Evolutionary conservation across 2,113 vertebrate species (phyloP).

Genomic region (Amblyornis subalaris): DNA sequence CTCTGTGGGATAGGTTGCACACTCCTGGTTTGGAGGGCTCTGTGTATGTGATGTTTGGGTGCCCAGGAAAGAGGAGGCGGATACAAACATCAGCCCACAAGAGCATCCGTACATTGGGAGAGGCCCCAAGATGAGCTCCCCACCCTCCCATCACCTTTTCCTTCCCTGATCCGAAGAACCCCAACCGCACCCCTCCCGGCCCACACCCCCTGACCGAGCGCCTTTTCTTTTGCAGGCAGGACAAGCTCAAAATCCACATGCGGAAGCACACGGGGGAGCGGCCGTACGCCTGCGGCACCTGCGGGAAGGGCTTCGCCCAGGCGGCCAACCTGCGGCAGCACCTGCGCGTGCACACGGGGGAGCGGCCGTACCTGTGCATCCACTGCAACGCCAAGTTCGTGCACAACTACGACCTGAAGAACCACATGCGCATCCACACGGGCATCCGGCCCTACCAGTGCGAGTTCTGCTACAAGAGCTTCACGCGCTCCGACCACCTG

Average conservation of each 20-base stretch:
- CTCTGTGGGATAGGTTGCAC: not conserved
- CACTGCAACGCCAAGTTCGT: slow-evolving; percentile 98
- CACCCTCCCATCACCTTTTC: not conserved
- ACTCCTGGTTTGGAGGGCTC: fast-evolving
- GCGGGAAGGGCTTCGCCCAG: slow-evolving; percentile 86
- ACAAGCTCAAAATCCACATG: slow-evolving; percentile 99
- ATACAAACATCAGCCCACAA: not conserved
- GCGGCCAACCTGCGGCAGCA: slow-evolving; percentile 85
- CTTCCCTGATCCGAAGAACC: not conserved
- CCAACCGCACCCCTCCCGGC: fast-evolving
- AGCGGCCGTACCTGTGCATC: slow-evolving; percentile 95
- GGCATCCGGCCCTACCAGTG: slow-evolving; percentile 97
- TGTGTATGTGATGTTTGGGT: fast-evolving
- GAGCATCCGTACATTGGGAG: fast-evolving
- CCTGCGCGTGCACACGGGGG: slow-evolving; percentile 70
- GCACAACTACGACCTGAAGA: slow-evolving; percentile 99
- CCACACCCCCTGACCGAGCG: fast-evolving
- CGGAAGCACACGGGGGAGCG: slow-evolving; percentile 94
- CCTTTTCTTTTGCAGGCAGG: slow-evolving; percentile 79
- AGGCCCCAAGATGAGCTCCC: not conserved
- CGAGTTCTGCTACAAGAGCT: slow-evolving; percentile 98
- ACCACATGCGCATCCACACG: slow-evolving; percentile 97
- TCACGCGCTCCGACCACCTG: slow-evolving; percentile 96
- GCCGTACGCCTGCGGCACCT: slow-evolving; percentile 81
- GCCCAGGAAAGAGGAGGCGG: fast-evolving